A percentile compares a stretch with the other conserved stretches of the same genome.
Conservation (phyloP, 2,888 invertebrate genomes). For the Heliconius sara region DNA sequence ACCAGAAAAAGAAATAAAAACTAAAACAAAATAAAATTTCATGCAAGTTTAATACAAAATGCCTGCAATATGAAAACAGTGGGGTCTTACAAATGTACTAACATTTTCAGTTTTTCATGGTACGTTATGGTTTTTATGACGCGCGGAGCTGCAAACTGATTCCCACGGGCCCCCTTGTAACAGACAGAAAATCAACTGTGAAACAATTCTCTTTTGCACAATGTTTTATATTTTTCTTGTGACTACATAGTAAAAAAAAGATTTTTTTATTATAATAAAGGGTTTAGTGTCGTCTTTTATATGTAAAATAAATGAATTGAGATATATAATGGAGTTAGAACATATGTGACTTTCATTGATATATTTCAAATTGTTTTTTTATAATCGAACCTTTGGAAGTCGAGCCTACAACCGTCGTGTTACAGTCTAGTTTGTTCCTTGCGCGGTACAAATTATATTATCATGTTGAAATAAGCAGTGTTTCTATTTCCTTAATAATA, state of each 20-base stretch:
- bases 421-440: no score
- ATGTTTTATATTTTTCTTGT: conserved; percentile 33
- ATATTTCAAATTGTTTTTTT: no score
- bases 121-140: conserved; percentile 61
- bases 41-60: conserved; percentile 13
- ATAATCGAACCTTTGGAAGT: no score
- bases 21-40: background rate
- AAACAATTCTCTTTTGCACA: conserved; percentile 52
- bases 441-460: background rate
- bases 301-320: background rate
- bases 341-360: no score
- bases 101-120: conserved; percentile 65
- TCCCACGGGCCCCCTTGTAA: conserved; percentile 54
- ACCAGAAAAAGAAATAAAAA: background rate
- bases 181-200: conserved; percentile 52
- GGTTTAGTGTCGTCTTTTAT: background rate
- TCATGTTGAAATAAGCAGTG: background rate
- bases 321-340: no score
- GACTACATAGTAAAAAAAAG: background rate
- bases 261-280: background rate
- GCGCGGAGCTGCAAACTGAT: conserved; percentile 49
- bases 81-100: conserved; percentile 61
- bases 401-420: no score
- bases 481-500: background rate
- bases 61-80: conserved; percentile 21